Conservation (phyloP, 2,797 vertebrate genomes). For the Silurus lanzhouensis region DNA sequence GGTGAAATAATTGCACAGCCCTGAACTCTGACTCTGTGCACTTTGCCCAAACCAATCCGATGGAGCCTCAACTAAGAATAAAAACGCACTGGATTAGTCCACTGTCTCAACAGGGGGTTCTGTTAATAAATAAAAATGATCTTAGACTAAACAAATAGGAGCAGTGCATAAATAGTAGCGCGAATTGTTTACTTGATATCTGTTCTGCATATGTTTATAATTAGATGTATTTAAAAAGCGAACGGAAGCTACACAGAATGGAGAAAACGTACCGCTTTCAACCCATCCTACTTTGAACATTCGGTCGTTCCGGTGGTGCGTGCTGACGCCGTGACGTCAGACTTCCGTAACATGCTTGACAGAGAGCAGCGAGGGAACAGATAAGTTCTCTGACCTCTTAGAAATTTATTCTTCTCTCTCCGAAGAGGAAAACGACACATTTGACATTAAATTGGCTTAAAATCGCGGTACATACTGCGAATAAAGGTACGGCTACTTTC, state of each 20-base stretch:
- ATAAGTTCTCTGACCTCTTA: background rate
- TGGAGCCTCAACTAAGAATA: fast-evolving
- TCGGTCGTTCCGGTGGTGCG: conserved; percentile 61
- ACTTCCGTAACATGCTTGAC: conserved; percentile 31
- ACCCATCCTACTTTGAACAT: background rate
- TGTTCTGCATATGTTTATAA: too few relatives aligned
- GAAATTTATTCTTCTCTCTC: background rate
- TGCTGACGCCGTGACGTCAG: conserved; percentile 43
- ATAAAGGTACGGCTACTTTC: background rate
- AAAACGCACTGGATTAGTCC: background rate
- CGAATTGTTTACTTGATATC: fast-evolving
- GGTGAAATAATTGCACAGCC: conserved; percentile 66
- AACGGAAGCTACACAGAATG: too few relatives aligned
- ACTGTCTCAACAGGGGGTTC: background rate
- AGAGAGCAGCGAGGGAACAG: background rate
- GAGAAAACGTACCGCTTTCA: background rate
- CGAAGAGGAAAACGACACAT: background rate
- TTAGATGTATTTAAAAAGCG: background rate
- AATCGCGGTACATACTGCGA: background rate
- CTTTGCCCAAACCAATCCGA: conserved; percentile 20
- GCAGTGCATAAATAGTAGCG: background rate
- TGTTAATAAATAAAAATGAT: background rate
- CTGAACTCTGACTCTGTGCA: conserved; percentile 64
- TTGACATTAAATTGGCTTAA: background rate
- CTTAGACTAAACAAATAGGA: background rate